Evolutionary conservation across 37 sponge, comb jelly and placozoan genomes (phyloP).

Genomic region (Diacarnus erythraeanus): DNA sequence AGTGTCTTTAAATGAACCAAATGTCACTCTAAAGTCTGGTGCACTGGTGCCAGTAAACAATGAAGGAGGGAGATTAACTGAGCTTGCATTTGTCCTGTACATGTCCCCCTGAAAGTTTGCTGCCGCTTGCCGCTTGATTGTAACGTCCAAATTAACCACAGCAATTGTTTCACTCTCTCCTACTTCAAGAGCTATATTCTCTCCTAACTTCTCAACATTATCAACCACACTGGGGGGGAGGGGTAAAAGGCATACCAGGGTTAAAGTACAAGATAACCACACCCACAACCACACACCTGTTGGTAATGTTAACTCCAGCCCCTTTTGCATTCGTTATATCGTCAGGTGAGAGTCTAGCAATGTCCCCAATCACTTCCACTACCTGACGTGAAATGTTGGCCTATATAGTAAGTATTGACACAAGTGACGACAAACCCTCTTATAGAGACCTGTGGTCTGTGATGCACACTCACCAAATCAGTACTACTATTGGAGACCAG

Average conservation of each 20-base stretch:
- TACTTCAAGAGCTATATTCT: neutral
- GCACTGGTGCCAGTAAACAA: too few species aligned
- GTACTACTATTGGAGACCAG: too few species aligned
- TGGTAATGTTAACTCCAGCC: neutral
- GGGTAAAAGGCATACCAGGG: neutral
- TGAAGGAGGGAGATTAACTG: neutral
- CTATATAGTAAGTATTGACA: too few species aligned
- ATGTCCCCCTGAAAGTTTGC: neutral
- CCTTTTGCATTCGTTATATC: neutral
- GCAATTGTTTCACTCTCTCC: neutral
- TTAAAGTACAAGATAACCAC: neutral
- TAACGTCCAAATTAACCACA: neutral
- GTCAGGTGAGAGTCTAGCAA: neutral
- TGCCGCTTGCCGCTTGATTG: neutral
- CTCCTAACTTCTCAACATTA: neutral
- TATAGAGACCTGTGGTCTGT: too few species aligned
- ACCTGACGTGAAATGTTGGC: too few species aligned
- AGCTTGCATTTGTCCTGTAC: neutral
- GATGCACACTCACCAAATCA: too few species aligned
- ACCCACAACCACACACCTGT: neutral
- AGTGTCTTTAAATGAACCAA: too few species aligned
- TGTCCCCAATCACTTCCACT: neutral
- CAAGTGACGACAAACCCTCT: too few species aligned
- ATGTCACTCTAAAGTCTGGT: too few species aligned
- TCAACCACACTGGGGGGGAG: neutral